Base-by-base conservation (phyloP, 2,797 vertebrate species). In the Rhynchotus rufescens region DNA sequence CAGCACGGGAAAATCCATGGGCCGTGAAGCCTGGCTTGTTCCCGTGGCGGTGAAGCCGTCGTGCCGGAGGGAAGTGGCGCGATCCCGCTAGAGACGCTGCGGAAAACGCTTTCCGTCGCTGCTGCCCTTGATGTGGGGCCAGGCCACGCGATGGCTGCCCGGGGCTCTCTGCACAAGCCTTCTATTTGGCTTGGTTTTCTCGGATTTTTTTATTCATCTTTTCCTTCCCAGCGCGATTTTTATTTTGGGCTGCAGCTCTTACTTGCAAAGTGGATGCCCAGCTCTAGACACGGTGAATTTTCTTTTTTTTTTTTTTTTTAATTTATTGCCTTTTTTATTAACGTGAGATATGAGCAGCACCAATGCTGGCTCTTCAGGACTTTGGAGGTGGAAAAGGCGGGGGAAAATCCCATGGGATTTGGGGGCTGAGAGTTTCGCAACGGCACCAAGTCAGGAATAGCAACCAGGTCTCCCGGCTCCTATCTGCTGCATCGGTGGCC, bases 51-150 rank as follows among this genome's bases (percentile, higher is more conserved):
- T 69, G 23, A 89, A 85, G 83, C 80, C 38, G 61, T 16, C 6
- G 5, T 34, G 26, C 30, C 11, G 76, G 69, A 81, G 92, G 92
- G 86, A 84, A 94, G 85, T 11, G 1, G 49, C 80, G 78, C 88
- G 92, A 95, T 85, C 95, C 91, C 52, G 75, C 91, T 9, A 34
- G 85, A 92, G 72, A 62, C 1, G 66, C 92, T 73, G 91, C 21
- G 8, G 72, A 88, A 96, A 94, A 91, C 28, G 78, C 84, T 92
- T 83, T n/a, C 56, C 94, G 90, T 86, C 69, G 94, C 44, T 36
- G 90, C 93, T 92, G 90, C 80, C 68, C 75, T 95, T 92, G 91
- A 91, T 84, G 92, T 82, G 40, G 42, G 80, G 92, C 96, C 95
- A 95, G 94, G 92, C 36, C 51, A 34, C 28, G 26, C 66, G 13